Evolutionary conservation across 2,888 invertebrate genomes (phyloP).

Genomic region (Helobdella robusta): DNA sequence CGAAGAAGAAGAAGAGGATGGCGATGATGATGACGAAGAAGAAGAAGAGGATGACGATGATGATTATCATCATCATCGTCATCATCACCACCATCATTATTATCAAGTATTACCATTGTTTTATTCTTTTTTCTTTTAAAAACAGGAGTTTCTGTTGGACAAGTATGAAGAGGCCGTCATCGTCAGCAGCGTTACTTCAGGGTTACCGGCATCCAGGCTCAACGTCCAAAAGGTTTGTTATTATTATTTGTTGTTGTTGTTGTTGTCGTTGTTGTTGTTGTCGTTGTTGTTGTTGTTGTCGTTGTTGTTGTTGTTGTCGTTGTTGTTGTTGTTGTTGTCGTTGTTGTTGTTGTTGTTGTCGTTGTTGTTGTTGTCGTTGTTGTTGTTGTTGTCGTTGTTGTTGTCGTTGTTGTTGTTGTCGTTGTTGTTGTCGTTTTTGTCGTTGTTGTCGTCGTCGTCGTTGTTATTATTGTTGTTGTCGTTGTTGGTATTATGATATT

Average conservation of each 20-base stretch:
- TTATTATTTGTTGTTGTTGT: conserved; percentile 50
- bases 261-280: not conserved
- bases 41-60: not conserved
- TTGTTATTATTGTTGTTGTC: conserved; percentile 14
- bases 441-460: not conserved
- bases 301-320: not conserved
- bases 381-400: not conserved
- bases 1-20: too few species aligned
- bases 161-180: conserved; percentile 63
- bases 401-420: conserved; percentile 49
- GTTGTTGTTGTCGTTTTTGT: not conserved
- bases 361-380: not conserved
- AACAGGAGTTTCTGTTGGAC: conserved; percentile 47
- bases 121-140: not conserved
- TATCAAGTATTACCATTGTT: not conserved
- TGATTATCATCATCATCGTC: not conserved
- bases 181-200: conserved; percentile 78
- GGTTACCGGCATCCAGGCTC: conserved; percentile 80
- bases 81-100: not conserved
- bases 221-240: conserved; percentile 83
- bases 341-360: not conserved
- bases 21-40: too few species aligned
- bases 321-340: not conserved
- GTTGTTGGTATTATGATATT: not conserved
- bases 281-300: not conserved